Base-by-base conservation (phyloP, 2,888 invertebrate species). In the Chrysodeixis includens region DNA sequence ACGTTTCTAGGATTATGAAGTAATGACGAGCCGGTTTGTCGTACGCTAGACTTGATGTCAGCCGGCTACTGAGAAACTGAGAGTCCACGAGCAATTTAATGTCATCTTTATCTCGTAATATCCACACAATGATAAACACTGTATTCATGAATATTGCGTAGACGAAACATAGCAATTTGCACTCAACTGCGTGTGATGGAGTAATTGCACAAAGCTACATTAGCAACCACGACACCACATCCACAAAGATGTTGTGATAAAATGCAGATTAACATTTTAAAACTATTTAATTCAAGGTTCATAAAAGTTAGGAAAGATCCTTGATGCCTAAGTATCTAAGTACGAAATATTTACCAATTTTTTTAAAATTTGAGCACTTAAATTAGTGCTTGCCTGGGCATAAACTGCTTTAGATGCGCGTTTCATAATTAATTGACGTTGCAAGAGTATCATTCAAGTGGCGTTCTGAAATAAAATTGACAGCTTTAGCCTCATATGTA, bases 141-240 rank as follows among this genome's bases (percentile, higher is more conserved):
- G 81, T 74, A 75, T 63, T 71, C 79, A 81, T 83, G 83, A 80
- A 82, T 82, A 77, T 85, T 83, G 83, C 84, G 81, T 71, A 79
- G 79, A 80, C 80, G 84, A 87, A 84, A 85, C 75, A 79, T 76
- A 69, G 76, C 69, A 82, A 76, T 78, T 83, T 83, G 83, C 82
- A 80, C 76, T 76, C 69, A 69, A 68, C 69, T 74, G 66, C 64
- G 70, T 75, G 74, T 69, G 80, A 83, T 86, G 81, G 75, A 79
- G 85, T 84, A 83, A 87, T 81, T 82, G 79, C 62, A 62, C 59
- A 56, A 66, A 67, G 56, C 30, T 61, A 66, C 72, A 73, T 76
- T 75, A 72, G 69, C 57, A 76, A 69, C 65, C 64, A 61, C 58
- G 63, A 32, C 56, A 53, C 56, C 58, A 58, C 49, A 69, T 69